Percentiles rank a stretch among this genome's conserved stretches.
phyloP scores from a whole-genome alignment of 2,797 vertebrate species.

The Sebastes nivosus region DNA sequence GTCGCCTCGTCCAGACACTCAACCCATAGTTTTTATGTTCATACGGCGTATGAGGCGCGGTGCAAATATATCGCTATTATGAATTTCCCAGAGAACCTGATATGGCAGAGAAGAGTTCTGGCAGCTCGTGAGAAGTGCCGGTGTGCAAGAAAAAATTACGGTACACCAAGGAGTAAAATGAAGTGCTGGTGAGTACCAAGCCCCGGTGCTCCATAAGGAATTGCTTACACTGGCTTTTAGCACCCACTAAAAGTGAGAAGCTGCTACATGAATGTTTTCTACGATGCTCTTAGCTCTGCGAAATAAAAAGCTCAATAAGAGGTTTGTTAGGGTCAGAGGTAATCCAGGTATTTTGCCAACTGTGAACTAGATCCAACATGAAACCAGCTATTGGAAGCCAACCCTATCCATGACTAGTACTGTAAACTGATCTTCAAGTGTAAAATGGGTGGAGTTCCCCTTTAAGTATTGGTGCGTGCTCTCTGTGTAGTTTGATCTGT shows the following conservation, averaged over 20 bases:
- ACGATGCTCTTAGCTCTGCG: background rate
- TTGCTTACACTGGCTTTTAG: too few species aligned
- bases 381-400: background rate
- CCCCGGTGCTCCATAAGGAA: too few species aligned
- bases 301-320: background rate
- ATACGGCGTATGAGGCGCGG: too few species aligned
- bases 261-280: background rate
- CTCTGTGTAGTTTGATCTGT: slow-evolving; percentile 24
- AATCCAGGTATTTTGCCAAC: background rate
- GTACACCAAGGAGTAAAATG: too few species aligned
- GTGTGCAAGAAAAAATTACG: too few species aligned
- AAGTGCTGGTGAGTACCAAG: too few species aligned
- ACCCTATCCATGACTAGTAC: background rate
- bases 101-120: too few species aligned
- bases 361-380: background rate
- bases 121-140: too few species aligned
- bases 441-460: slow-evolving; percentile 4
- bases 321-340: background rate
- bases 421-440: slow-evolving; percentile 1
- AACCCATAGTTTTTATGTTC: too few species aligned
- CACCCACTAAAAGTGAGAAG: background rate
- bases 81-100: too few species aligned
- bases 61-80: too few species aligned
- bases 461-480: background rate
- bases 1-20: too few species aligned